Evolutionary conservation across 1,140 invertebrate genomes (phyloP).

Genomic region (Drosophila funebris): DNA sequence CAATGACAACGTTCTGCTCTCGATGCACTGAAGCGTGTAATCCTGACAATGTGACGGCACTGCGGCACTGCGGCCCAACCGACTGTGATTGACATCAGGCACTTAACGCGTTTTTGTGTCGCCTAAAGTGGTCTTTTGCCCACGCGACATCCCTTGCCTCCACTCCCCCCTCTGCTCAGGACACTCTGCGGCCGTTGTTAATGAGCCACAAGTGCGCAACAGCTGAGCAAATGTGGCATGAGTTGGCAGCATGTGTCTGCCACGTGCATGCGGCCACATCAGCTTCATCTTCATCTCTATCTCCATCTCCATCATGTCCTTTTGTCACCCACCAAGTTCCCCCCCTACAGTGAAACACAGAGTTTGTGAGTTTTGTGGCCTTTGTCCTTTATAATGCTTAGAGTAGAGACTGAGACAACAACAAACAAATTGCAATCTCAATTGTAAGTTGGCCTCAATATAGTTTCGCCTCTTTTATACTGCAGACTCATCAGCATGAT

Average conservation of each 20-base stretch:
- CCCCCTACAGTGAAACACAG: slow-evolving; percentile 2
- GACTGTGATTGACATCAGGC: slow-evolving; percentile 73
- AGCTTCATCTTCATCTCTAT: not conserved
- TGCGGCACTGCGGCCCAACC: slow-evolving; percentile 26
- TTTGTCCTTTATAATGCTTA: slow-evolving; percentile 41
- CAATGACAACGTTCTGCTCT: slow-evolving; percentile 3
- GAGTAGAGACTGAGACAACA: slow-evolving; percentile 9
- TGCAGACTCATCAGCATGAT: slow-evolving; percentile 10
- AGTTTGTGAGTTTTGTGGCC: slow-evolving; percentile 20
- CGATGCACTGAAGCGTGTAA: slow-evolving; percentile 56
- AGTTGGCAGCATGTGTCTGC: slow-evolving; percentile 24
- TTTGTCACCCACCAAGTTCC: not conserved
- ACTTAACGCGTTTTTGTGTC: slow-evolving; percentile 67
- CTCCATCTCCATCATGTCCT: not conserved
- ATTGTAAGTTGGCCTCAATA: slow-evolving; percentile 15
- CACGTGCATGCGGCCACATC: slow-evolving; percentile 11
- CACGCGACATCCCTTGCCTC: not conserved
- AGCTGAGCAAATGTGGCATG: slow-evolving; percentile 50
- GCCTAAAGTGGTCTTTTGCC: slow-evolving; percentile 3
- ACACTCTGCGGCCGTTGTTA: slow-evolving; percentile 29
- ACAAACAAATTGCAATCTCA: slow-evolving; percentile 19
- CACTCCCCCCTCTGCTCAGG: not conserved
- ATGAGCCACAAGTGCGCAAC: slow-evolving; percentile 76
- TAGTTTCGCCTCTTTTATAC: slow-evolving; percentile 4
- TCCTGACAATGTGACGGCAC: slow-evolving; percentile 35